These are phyloP conservation scores for Eretmocerus hayati DNA, from an alignment of 2,888 invertebrate genomes.

Conservation along the genomic window DNA sequence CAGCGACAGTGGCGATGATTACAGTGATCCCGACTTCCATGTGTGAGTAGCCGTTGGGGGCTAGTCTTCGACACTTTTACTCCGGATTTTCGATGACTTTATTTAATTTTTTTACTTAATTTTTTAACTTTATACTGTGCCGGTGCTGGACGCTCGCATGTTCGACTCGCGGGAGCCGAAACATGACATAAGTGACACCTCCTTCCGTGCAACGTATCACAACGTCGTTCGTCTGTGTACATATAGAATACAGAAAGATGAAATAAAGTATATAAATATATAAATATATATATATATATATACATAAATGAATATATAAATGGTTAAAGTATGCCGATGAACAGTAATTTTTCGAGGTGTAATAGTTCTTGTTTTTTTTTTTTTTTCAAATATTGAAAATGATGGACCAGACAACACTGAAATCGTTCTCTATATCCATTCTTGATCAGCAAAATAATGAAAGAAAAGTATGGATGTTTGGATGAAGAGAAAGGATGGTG, in stretches of 20 bases:
- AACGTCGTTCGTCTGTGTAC: conserved; percentile 12
- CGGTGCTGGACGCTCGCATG: conserved; percentile 15
- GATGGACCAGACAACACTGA: conserved; percentile 17
- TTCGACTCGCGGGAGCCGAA: background rate
- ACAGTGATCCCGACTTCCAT: conserved; percentile 55
- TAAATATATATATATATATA: background rate
- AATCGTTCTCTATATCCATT: conserved; percentile 9
- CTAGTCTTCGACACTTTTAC: background rate
- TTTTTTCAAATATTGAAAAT: conserved; percentile 9
- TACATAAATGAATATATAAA: conserved; percentile 5
- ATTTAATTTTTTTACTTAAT: background rate
- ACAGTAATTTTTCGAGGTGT: too few relatives aligned
- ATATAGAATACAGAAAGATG: conserved; percentile 5
- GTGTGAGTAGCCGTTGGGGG: conserved; percentile 33
- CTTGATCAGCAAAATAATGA: too few relatives aligned
- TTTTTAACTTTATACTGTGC: conserved; percentile 14
- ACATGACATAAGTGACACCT: background rate
- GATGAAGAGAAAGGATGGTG: conserved; percentile 3
- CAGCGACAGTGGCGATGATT: conserved; percentile 59
- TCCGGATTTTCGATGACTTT: too few relatives aligned
- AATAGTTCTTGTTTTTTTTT: background rate
- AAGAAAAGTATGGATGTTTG: too few relatives aligned
- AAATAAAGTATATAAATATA: background rate
- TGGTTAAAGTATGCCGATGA: conserved; percentile 6
- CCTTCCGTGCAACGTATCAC: background rate